These are phyloP conservation scores for Pseudomugil gertrudae DNA, from an alignment of 2,797 vertebrate genomes.

Conservation along the genomic window DNA sequence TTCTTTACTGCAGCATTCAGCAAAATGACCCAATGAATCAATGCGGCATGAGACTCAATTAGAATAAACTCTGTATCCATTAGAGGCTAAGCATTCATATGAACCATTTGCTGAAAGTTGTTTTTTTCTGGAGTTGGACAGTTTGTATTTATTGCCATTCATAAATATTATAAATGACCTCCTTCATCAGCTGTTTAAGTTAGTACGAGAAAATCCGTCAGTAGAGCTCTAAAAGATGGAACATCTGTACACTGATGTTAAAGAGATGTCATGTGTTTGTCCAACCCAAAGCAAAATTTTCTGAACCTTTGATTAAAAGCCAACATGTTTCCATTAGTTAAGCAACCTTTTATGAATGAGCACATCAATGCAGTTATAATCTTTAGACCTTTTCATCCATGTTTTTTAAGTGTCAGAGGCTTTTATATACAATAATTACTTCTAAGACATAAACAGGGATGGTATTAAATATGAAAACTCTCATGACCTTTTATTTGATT, in stretches of 20 bases:
- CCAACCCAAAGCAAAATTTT: no score
- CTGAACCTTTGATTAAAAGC: no score
- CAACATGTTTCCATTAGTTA: no score
- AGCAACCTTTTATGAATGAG: no score
- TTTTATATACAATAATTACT: no score
- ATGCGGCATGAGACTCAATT: neutral
- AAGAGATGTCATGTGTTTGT: no score
- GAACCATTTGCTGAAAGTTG: neutral
- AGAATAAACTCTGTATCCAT: constrained; percentile 12
- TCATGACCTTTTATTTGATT: no score
- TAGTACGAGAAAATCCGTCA: neutral
- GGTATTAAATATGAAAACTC: no score
- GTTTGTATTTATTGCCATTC: constrained; percentile 1
- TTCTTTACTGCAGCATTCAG: neutral
- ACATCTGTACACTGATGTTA: neutral
- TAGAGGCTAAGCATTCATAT: constrained; percentile 13
- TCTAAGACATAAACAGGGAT: no score
- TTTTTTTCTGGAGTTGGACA: neutral
- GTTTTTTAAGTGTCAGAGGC: no score
- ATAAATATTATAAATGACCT: neutral
- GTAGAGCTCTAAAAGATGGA: neutral
- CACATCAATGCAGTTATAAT: no score
- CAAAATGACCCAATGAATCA: constrained; percentile 4
- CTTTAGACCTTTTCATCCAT: no score
- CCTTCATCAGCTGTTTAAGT: neutral